Evolutionary conservation across 2,888 invertebrate species (phyloP).

Genomic region (Limnephilus auricula): DNA sequence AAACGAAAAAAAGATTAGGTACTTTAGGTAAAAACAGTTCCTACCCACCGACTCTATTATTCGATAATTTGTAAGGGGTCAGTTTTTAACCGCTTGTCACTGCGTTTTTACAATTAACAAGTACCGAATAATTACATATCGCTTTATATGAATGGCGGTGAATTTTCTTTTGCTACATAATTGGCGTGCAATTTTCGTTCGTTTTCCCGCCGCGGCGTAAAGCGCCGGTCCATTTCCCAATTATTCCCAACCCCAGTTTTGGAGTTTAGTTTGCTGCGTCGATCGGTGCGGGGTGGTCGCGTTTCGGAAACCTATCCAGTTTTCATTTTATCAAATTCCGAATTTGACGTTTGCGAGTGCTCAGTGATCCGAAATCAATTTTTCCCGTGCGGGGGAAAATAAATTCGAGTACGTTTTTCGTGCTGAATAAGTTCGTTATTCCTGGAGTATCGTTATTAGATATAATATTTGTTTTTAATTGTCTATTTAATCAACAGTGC

Average conservation of each 20-base stretch:
- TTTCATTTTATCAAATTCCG: neutral
- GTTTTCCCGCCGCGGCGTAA: conserved; percentile 18
- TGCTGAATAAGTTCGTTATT: neutral
- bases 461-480: neutral
- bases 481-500: neutral
- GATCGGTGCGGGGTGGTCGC: conserved; percentile 23
- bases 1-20: neutral
- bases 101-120: neutral
- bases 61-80: neutral
- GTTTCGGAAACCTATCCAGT: neutral
- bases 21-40: neutral
- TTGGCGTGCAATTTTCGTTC: neutral
- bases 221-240: conserved; percentile 43
- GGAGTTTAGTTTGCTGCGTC: conserved; percentile 36
- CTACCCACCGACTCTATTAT: neutral
- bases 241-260: neutral
- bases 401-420: neutral
- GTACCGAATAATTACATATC: neutral
- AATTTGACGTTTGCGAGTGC: conserved; percentile 32
- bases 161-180: neutral
- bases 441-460: neutral
- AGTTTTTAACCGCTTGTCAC: neutral
- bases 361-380: neutral
- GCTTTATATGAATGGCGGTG: neutral
- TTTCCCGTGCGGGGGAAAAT: conserved; percentile 16